phyloP scores from a whole-genome alignment of 1,140 invertebrate species.

The Penaeus indicus region DNA sequence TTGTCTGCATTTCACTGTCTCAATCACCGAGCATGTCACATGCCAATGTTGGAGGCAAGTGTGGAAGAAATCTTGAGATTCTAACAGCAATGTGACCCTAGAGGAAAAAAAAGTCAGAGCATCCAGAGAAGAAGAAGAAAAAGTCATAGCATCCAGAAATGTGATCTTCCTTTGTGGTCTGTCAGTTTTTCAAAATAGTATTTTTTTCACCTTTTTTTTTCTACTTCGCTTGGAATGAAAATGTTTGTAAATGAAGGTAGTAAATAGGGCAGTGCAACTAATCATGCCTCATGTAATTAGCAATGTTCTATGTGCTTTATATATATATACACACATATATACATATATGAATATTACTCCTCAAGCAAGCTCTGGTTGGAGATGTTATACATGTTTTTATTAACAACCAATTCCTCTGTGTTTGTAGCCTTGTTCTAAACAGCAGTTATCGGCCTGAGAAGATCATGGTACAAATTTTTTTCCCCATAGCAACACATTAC shows the following conservation, averaged over 20 bases:
- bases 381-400: slow-evolving; percentile 7
- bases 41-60: neutral
- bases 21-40: too few species aligned
- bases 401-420: slow-evolving; percentile 27
- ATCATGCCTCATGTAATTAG: slow-evolving; percentile 45
- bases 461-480: slow-evolving; percentile 21
- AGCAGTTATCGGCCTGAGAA: slow-evolving; percentile 9
- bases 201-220: slow-evolving; percentile 30
- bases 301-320: slow-evolving; percentile 53
- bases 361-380: slow-evolving; percentile 41
- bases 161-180: slow-evolving; percentile 31
- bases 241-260: slow-evolving; percentile 31
- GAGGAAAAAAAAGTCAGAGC: neutral
- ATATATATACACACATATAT: slow-evolving; percentile 28
- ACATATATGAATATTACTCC: slow-evolving; percentile 29
- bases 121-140: slow-evolving; percentile 10
- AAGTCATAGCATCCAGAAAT: slow-evolving; percentile 30
- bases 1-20: too few species aligned
- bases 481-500: too few species aligned
- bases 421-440: slow-evolving; percentile 41
- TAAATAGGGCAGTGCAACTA: slow-evolving; percentile 27
- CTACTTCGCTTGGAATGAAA: slow-evolving; percentile 28
- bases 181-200: neutral
- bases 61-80: slow-evolving; percentile 28
- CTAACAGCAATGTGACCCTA: neutral